Percentiles rank a stretch among this genome's conserved stretches.
Conservation (phyloP, 2,888 invertebrate species). For the Stenolophus ochropezus region DNA sequence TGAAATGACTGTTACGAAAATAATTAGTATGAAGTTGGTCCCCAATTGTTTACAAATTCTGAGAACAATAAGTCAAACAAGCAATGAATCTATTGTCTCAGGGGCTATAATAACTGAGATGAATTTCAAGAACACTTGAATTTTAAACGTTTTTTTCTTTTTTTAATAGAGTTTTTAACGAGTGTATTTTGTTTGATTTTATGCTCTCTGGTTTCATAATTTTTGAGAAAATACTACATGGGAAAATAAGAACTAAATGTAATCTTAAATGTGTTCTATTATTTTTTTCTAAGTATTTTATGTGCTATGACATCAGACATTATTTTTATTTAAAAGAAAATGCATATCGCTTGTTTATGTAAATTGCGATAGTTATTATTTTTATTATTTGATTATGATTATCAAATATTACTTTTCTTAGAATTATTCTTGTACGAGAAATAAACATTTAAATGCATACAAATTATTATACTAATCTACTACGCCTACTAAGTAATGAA, state of each 20-base stretch:
- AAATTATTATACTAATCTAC: not conserved
- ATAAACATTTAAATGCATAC: not conserved
- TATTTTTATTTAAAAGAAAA: too few species aligned
- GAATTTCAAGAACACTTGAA: slow-evolving; percentile 3
- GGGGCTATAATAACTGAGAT: not conserved
- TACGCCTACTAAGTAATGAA: not conserved
- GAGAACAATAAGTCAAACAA: not conserved
- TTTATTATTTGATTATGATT: too few species aligned
- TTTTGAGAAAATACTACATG: not conserved
- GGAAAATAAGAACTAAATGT: too few species aligned
- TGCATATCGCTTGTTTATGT: too few species aligned
- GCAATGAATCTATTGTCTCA: slow-evolving; percentile 1
- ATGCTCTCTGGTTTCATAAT: not conserved
- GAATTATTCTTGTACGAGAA: too few species aligned
- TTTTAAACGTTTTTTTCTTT: not conserved
- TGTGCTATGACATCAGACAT: too few species aligned
- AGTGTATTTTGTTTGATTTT: too few species aligned
- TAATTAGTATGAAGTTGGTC: not conserved
- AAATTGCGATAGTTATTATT: too few species aligned
- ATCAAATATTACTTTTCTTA: too few species aligned
- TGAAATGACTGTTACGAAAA: not conserved
- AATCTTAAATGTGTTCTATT: too few species aligned
- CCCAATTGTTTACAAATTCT: slow-evolving; percentile 3
- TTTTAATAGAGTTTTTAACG: not conserved
- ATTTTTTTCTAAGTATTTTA: too few species aligned